Evolutionary conservation across 2,888 invertebrate species (phyloP).

Genomic region (Ophion costatus): DNA sequence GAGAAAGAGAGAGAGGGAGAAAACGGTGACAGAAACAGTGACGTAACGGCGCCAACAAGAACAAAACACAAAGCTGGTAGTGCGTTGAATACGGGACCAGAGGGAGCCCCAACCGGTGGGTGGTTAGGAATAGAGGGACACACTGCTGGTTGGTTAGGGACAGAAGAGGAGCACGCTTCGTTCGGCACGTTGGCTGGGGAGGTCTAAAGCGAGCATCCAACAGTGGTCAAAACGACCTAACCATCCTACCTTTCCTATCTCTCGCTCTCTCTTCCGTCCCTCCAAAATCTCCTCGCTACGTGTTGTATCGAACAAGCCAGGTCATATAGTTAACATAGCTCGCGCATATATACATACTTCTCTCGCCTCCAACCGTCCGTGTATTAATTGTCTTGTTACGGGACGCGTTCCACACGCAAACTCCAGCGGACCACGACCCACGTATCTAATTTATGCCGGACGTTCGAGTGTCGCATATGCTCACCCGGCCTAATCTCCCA

Average conservation of each 20-base stretch:
- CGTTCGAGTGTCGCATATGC: constrained; percentile 68
- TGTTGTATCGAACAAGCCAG: constrained; percentile 31
- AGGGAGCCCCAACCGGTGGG: constrained; percentile 21
- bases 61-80: constrained; percentile 31
- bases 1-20: constrained; percentile 32
- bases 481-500: constrained; percentile 64
- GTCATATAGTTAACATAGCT: constrained; percentile 35
- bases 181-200: constrained; percentile 31
- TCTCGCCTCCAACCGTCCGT: constrained; percentile 70
- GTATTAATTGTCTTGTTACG: constrained; percentile 81
- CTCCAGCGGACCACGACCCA: constrained; percentile 35
- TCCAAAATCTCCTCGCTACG: constrained; percentile 21
- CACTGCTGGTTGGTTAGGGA: constrained; percentile 20
- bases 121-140: constrained; percentile 2
- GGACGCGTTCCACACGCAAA: constrained; percentile 70
- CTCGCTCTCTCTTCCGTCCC: constrained; percentile 16
- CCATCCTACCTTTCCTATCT: constrained; percentile 9
- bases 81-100: constrained; percentile 34
- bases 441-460: constrained; percentile 67
- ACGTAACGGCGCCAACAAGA: constrained; percentile 46
- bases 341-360: constrained; percentile 49
- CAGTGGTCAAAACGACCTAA: constrained; percentile 28
- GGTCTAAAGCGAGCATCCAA: constrained; percentile 29
- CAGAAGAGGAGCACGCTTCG: constrained; percentile 47
- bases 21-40: constrained; percentile 56